Evolutionary conservation across 2,888 invertebrate species (phyloP), one percentile per base, ranked within the genome.

Genomic region (Microchrysa polita): DNA sequence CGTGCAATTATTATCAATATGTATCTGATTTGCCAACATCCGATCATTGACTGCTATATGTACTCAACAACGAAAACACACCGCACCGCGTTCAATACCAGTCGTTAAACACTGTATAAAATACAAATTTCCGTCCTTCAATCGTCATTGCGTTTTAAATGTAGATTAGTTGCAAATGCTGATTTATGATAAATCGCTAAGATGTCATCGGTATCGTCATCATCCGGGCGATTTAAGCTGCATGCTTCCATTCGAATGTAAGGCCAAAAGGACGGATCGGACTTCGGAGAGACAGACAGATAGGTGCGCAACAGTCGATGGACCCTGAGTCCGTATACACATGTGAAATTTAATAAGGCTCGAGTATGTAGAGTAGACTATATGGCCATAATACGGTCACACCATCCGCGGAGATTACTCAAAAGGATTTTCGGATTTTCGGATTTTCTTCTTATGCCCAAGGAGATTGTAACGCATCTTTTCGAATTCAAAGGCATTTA

Each of bases 131-230:
- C 48, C 14, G 61, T 61, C 27, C 27, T 61, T 61, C 61, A 61
- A 16, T 67, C 67, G 67, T 53, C 67, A 23, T 34, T 7, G 27
- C 27, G 27, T 67, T 53, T 67, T 53, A 67, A 67, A 53, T 23
- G 60, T 72, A 60, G 72, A 72, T 72, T 72, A 72, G 57, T 42
- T 52, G 60, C 44, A 67, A 72, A 72, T 72, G 18, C 72, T 72
- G 72, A 72, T 72, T 72, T 72, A 72, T 72, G 72, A 72, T 72
- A 57, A 72, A 72, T 72, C 72, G 61, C 60, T 59, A 40, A 61
- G 52, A 53, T 67, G 67, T 67, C 67, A 53, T 67, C 67, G 22
- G 67, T 67, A 67, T 53, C 52, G 67, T 67, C 67, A 67, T 67
- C 52, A 52, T 52, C 52, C 61, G 27, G 40, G n/a, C 40, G 14